Evolutionary conservation across 2,797 vertebrate species (phyloP), one percentile per base, ranked within the genome.

Genomic region (Ficedula albicollis): DNA sequence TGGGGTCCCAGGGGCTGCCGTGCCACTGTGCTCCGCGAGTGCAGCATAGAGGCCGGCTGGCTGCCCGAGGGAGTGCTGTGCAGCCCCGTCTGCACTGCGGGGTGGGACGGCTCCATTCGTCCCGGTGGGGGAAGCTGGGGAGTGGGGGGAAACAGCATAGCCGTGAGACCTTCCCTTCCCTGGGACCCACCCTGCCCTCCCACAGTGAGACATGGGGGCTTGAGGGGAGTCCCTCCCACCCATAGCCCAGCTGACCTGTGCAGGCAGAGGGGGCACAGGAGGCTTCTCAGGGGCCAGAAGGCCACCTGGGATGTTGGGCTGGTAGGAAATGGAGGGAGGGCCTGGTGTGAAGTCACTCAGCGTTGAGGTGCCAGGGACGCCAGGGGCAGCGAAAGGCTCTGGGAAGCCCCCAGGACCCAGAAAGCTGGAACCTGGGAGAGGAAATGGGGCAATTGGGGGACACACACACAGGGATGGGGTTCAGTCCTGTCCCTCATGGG

Each of bases 261-360:
- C 87, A 2, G 97, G 66, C 93, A 99, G 96, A 18, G 98, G 96
- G 32, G 98, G 96, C 22, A 96, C 97, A 3, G 98, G 98, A 69
- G 98, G 95, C 75, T 99, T 99, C 95, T 99, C 99, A 1, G 98
- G 96, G 79, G 98, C 97, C 94, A 99, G 97, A 94, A 99, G 98
- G 62, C 98, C 95, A 4, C 98, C 97, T 36, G 99, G 98, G 49
- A 99, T 98, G 96, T 99, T 99, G 0, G 99, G 93, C 87, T 98
- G 99, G 87, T 99, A 99, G 82, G 98, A 98, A 73, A 98, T 96
- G 1, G 98, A 98, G 2, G 98, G 98, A 66, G 98, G 38, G 78
- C 98, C 72, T 15, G 98, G 75, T 55, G 96, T 91, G 93, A 99
- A 97, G 97, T 99, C 96, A 64, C 98, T 79, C 98, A 98, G 58